Conservation (phyloP, 2,113 vertebrate genomes). For the Protomyctophum bolini region DNA sequence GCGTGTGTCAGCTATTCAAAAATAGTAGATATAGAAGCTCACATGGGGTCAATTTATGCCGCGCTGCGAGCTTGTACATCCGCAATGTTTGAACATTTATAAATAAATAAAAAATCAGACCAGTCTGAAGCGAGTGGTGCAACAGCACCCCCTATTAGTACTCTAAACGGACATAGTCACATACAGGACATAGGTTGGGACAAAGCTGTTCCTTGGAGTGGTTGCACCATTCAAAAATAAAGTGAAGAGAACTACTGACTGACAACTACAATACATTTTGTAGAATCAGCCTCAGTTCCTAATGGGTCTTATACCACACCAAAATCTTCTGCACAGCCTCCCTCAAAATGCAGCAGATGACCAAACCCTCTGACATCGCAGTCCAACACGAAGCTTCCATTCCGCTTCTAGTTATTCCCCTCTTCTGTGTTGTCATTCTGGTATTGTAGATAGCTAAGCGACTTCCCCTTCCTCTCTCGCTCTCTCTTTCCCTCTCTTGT, state of each 20-base stretch:
- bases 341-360: neutral
- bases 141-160: too few species aligned
- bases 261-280: too few species aligned
- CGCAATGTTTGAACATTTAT: neutral
- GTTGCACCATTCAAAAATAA: too few species aligned
- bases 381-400: slow-evolving; percentile 53
- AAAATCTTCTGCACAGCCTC: slow-evolving; percentile 3
- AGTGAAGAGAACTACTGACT: too few species aligned
- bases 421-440: slow-evolving; percentile 67
- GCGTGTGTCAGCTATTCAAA: too few species aligned
- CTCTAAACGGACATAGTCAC: too few species aligned
- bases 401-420: slow-evolving; percentile 37
- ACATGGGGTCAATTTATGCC: neutral
- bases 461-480: slow-evolving; percentile 30
- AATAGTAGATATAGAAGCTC: too few species aligned
- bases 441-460: slow-evolving; percentile 70
- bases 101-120: neutral
- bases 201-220: too few species aligned
- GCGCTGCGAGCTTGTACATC: neutral
- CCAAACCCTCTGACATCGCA: slow-evolving; percentile 45
- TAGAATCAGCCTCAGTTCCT: too few species aligned
- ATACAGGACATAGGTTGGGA: too few species aligned
- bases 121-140: too few species aligned
- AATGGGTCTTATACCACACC: slow-evolving; percentile 22
- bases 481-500: slow-evolving; percentile 28